Evolutionary conservation across 2,113 vertebrate species (phyloP), one percentile per base, ranked within the genome.

Genomic region (Hymenochirus boettgeri): DNA sequence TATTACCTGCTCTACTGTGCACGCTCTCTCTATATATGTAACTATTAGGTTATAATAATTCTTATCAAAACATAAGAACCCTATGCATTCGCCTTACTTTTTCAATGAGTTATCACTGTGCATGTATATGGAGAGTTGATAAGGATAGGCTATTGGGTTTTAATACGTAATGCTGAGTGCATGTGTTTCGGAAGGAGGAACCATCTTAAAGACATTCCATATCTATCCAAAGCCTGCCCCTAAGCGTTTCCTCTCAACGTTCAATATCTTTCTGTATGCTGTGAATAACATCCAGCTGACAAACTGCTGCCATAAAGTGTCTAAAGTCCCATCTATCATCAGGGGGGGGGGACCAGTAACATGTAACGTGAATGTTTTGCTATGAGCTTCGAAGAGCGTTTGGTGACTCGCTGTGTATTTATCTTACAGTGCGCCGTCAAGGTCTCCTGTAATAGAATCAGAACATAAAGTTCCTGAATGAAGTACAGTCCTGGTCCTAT

Each of bases 381-480:
- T 29, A 18, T 47, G 35, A 59, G 50, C 55, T 60, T 57, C 23
- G 70, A 67, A 54, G 50, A 46, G 53, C 13, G 58, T 54, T 7
- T 12, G n/a, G n/a, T 42, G 77, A 55, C 42, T n/a, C 35, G 60
- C 54, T 79, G 19, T 57, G 73, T 72, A 79, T 73, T 70, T 69
- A 70, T 79, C 73, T 58, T 57, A 57, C 59, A 23, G 35, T 65
- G 11, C 17, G 0, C 57, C 60, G 67, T 65, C 67, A 57, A 70
- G 70, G 47, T 54, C 26, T 29, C 70, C n/a, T 45, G 53, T 25
- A 65, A 55, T 72, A 61, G 72, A 62, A 71, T 46, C 72, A 58
- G 13, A 29, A 53, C 42, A 29, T 2, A 10, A 45, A 52, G 7
- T 75, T 72, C 25, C 22, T 56, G n/a, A 63, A 9, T 73, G 72